Evolutionary conservation across 2,113 vertebrate genomes (phyloP), one percentile per base, ranked within the genome.

Genomic region (Sphaerodactylus townsendi): DNA sequence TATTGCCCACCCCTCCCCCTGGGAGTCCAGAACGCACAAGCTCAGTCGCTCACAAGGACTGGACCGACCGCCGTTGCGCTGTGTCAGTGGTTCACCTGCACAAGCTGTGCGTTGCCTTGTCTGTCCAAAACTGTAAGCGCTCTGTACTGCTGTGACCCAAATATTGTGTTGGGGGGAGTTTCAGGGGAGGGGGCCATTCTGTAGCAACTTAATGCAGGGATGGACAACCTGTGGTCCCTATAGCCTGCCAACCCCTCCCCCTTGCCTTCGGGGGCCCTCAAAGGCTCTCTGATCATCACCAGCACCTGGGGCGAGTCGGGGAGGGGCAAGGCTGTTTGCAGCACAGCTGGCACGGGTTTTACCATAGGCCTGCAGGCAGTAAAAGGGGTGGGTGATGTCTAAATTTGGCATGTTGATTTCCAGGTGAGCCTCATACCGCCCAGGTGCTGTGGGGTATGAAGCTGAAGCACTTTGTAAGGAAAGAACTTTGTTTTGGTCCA

Each of bases 401-500:
- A 4, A 13, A 19, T 3, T 39, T n/a, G 30, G 17, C 4, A 8
- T 41, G 4, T 7, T 35, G 17, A 17, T 35, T 35, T 30, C 21
- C 44, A 7, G 19, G 14, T 8, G 25, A 3, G 10, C n/a, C 21
- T 28, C 13, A 30, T 23, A 10, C 28, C 39, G 53, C 53, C 53
- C 53, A 3, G 19, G 30, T n/a, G 62, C 39, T 30, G n/a, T 21
- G 82, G 85, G 88, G 85, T 19, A 69, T 69, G 79, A 80, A 17
- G 77, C 87, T 50, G 83, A 84, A 88, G 75, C 9, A 89, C 88
- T 74, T 86, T 82, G 77, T 5, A 37, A 41, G 14, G 35, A 23
- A 87, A 72, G 79, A 87, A 83, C 77, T 89, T 90, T 53, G 59
- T n/a, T 71, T 69, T 71, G 68, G 89, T 92, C 92, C 90, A 86